A percentile compares a stretch with the other conserved stretches of the same genome.
Conservation (phyloP, 1,140 invertebrate genomes). For the Drosophila serrata region DNA sequence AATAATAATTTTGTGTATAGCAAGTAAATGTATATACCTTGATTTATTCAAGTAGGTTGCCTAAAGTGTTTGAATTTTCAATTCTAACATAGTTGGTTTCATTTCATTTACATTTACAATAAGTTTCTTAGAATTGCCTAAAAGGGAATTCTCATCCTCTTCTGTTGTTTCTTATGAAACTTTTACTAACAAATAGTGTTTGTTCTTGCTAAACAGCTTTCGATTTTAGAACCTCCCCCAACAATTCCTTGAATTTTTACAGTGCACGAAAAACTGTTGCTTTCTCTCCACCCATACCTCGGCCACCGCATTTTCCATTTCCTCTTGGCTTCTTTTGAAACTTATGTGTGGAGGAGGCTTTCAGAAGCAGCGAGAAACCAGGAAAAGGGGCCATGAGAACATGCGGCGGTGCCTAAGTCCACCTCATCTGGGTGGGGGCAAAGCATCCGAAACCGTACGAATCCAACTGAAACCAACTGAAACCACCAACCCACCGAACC, state of each 20-base stretch:
- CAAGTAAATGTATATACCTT: neutral
- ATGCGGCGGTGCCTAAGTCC: conserved; percentile 33
- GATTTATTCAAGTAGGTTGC: neutral
- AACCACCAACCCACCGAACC: conserved; percentile 14
- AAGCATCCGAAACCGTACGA: conserved; percentile 20
- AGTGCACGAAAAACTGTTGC: conserved; percentile 38
- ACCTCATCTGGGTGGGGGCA: conserved; percentile 13
- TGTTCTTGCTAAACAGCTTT: conserved; percentile 2
- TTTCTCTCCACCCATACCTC: conserved; percentile 15
- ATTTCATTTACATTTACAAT: conserved; percentile 4
- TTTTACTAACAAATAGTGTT: conserved; percentile 2
- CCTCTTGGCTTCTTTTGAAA: conserved; percentile 11
- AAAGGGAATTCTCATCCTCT: conserved; percentile 17
- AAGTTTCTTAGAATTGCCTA: neutral
- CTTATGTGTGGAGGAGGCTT: conserved; percentile 13
- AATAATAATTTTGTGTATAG: neutral
- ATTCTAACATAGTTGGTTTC: neutral
- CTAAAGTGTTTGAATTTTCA: neutral
- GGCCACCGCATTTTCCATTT: conserved; percentile 26
- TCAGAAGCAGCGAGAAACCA: conserved; percentile 42
- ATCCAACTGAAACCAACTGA: conserved; percentile 18
- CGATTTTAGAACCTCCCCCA: conserved; percentile 2
- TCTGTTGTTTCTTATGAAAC: neutral
- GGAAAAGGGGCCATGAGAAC: conserved; percentile 39
- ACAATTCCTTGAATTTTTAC: neutral